phyloP scores from a whole-genome alignment of 2,797 vertebrate species.

The Enteromius paludinosus region DNA sequence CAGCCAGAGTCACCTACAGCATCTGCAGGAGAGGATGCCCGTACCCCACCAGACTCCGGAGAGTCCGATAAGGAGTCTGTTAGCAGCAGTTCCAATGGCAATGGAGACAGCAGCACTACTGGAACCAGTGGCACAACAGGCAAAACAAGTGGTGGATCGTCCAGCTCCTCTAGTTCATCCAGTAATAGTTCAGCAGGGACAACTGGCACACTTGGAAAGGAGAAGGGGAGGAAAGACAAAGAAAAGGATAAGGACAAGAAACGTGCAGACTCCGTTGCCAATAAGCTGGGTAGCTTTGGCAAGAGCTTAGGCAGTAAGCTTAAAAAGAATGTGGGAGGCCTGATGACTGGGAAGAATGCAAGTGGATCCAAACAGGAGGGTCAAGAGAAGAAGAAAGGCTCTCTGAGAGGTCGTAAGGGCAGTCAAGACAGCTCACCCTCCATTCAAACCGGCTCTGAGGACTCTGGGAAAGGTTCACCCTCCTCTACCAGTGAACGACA shows the following conservation, averaged over 20 bases:
- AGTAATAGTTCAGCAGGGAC: conserved; percentile 69
- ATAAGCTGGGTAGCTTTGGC: conserved; percentile 95
- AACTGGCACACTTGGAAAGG: conserved; percentile 66
- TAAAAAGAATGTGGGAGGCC: conserved; percentile 93
- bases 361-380: conserved; percentile 74
- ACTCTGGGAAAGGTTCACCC: conserved; percentile 76
- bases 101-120: conserved; percentile 73
- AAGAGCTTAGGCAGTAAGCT: conserved; percentile 95
- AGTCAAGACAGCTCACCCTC: conserved; percentile 84
- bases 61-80: conserved; percentile 97
- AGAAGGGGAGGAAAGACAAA: conserved; percentile 74
- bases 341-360: conserved; percentile 88
- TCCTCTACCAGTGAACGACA: conserved; percentile 72
- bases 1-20: conserved; percentile 95
- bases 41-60: conserved; percentile 89
- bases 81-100: conserved; percentile 92
- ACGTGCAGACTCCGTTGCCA: conserved; percentile 92
- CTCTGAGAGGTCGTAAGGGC: conserved; percentile 84
- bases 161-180: conserved; percentile 78
- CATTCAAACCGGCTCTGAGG: conserved; percentile 74
- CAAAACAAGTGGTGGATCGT: conserved; percentile 72
- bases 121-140: conserved; percentile 62
- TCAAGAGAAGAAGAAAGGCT: conserved; percentile 89
- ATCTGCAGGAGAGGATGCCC: conserved; percentile 89
- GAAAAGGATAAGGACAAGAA: conserved; percentile 89